Percentiles rank a stretch among this genome's conserved stretches.
phyloP scores from a whole-genome alignment of 1,140 invertebrate species.

The Hyles vespertilio region DNA sequence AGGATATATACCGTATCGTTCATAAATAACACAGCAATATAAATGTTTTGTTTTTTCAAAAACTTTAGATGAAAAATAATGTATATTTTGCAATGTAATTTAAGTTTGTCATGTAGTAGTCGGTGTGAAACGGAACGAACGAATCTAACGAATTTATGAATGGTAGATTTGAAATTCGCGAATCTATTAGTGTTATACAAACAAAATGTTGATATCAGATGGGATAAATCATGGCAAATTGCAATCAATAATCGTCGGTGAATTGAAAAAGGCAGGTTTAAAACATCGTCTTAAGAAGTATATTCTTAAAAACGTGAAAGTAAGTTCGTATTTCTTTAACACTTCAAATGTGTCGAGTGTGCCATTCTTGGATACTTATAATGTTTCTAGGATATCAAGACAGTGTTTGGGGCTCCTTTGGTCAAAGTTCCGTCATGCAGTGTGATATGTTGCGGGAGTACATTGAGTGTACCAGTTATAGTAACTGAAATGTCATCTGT shows the following conservation, averaged over 20 bases:
- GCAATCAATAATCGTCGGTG: slow-evolving; percentile 76
- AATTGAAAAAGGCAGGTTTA: slow-evolving; percentile 79
- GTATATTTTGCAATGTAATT: too few species aligned
- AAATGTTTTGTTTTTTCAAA: too few species aligned
- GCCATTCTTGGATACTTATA: background rate
- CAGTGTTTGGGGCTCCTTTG: slow-evolving; percentile 79
- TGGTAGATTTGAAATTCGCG: slow-evolving; percentile 5
- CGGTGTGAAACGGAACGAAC: slow-evolving; percentile 25
- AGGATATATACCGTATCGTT: too few species aligned
- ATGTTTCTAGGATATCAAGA: slow-evolving; percentile 63
- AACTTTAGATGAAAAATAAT: too few species aligned
- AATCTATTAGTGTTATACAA: slow-evolving; percentile 24
- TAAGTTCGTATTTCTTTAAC: slow-evolving; percentile 35
- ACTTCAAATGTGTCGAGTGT: background rate
- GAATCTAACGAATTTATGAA: slow-evolving; percentile 33
- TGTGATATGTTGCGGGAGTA: slow-evolving; percentile 78
- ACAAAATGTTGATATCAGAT: slow-evolving; percentile 81
- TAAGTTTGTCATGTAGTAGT: too few species aligned
- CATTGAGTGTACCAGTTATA: slow-evolving; percentile 84
- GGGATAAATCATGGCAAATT: slow-evolving; percentile 80
- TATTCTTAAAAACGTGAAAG: slow-evolving; percentile 73
- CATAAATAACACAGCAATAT: too few species aligned
- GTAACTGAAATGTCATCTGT: slow-evolving; percentile 83
- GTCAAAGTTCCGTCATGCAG: slow-evolving; percentile 73
- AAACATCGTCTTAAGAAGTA: slow-evolving; percentile 81